Evolutionary conservation across 2,797 vertebrate species (phyloP), one percentile per base, ranked within the genome.

Genomic region (Cyclura pinguis): DNA sequence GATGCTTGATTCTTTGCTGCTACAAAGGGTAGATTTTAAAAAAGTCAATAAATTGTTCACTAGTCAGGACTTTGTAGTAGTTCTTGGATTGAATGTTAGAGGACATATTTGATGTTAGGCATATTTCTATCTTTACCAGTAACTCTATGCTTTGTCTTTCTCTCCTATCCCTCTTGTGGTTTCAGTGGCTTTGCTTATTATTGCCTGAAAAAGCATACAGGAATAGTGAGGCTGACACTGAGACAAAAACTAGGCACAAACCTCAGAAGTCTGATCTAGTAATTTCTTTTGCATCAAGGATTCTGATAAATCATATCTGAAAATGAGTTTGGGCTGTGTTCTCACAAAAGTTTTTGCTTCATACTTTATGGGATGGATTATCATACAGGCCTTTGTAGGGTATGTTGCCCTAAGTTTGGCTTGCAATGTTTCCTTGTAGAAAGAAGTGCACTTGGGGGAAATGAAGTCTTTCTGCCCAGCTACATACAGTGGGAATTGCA

Each of bases 401-500:
- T 83, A 89, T 91, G 83, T 55, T 89, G 35, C 91, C 74, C 90
- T 52, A 29, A 89, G 91, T 89, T 91, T 91, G 91, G 86, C 91
- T 90, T 95, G 67, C 92, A 94, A 82, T 92, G 93, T 95, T 95
- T 95, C 94, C 93, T 93, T 42, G 85, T 64, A 95, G 94, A 92
- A 95, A 95, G 96, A 95, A 94, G 93, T 92, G 84, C 91, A 86
- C 0, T 1, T 78, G 90, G 88, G 91, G 91, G 9, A 78, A 92
- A 42, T 0, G 3, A 59, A 93, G 89, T 72, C 42, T 89, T 96
- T 95, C 93, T 96, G 94, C 95, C 93, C 92, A 50, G 81, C 92
- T 69, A 12, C 88, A 59, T 47, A n/a, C 93, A 93, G 93, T 95
- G 94, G 96, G 95, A 95, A 95, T 95, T 95, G 94, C 94, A 95